Evolutionary conservation across 2,797 vertebrate genomes (phyloP).

Genomic region (Aeoliscus strigatus): DNA sequence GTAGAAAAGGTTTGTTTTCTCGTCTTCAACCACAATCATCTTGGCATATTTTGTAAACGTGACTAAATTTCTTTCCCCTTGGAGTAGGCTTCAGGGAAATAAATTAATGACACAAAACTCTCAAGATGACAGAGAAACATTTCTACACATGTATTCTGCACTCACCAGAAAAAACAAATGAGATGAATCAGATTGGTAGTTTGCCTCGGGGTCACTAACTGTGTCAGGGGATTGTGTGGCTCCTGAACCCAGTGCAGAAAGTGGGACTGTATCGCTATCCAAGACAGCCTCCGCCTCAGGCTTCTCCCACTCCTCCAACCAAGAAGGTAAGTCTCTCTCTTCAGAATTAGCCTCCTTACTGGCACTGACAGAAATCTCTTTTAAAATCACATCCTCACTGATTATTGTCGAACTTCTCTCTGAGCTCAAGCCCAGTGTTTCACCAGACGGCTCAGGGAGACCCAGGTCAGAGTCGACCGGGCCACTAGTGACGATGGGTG

Average conservation of each 20-base stretch:
- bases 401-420: conserved; percentile 37
- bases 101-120: neutral
- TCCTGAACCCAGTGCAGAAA: conserved; percentile 25
- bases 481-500: conserved; percentile 34
- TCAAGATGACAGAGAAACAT: neutral
- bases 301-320: conserved; percentile 33
- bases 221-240: conserved; percentile 39
- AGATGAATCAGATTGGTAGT: conserved; percentile 63
- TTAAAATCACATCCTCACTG: conserved; percentile 14
- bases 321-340: conserved; percentile 18
- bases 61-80: too few relatives aligned
- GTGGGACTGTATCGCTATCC: too few relatives aligned
- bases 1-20: too few relatives aligned
- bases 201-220: conserved; percentile 20
- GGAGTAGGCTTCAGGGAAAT: neutral
- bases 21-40: too few relatives aligned
- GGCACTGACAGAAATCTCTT: conserved; percentile 13
- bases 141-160: conserved; percentile 24
- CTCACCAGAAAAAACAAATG: conserved; percentile 68
- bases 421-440: conserved; percentile 29
- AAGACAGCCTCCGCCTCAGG: conserved; percentile 14
- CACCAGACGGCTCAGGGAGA: conserved; percentile 32
- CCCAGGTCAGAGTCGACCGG: conserved; percentile 25
- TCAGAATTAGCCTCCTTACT: conserved; percentile 19
- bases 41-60: too few relatives aligned